phyloP scores from a whole-genome alignment of 53 echinoderm and acorn worm species.

The Zoroaster sp. region DNA sequence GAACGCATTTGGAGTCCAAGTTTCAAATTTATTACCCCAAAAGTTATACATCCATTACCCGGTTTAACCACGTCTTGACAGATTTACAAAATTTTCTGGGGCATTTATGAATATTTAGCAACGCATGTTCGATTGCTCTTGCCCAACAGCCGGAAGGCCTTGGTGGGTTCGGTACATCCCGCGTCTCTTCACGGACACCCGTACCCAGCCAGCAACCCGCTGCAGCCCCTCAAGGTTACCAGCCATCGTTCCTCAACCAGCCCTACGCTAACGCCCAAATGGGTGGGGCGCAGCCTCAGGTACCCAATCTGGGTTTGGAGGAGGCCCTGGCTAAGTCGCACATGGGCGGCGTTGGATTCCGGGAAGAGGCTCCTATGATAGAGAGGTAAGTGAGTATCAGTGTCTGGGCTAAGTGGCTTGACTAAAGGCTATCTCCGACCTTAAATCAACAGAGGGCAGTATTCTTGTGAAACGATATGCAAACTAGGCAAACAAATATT shows the following conservation, averaged over 20 bases:
- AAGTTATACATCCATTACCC: no score
- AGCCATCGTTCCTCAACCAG: conserved; percentile 84
- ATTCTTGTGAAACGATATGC: no score
- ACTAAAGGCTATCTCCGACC: no score
- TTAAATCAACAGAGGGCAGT: no score
- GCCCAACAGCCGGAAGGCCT: conserved; percentile 1
- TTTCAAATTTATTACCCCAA: no score
- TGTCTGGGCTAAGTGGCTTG: no score
- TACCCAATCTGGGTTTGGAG: conserved; percentile 57
- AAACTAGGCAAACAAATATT: no score
- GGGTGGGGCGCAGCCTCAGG: conserved; percentile 38
- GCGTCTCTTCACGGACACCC: conserved; percentile 23
- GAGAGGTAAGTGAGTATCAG: conserved; percentile 77
- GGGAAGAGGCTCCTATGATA: conserved; percentile 59
- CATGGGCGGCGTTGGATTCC: conserved; percentile 71
- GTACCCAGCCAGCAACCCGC: conserved; percentile 47
- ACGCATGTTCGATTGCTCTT: background rate
- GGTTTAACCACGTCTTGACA: no score
- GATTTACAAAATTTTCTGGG: no score
- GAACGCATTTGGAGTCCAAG: no score
- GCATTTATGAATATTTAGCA: no score
- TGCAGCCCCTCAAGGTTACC: conserved; percentile 60
- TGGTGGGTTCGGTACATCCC: background rate
- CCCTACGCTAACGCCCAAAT: conserved; percentile 58
- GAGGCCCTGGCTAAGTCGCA: conserved; percentile 51